Evolutionary conservation across 2,113 vertebrate genomes (phyloP).

Genomic region (Hyperopisus bebe): DNA sequence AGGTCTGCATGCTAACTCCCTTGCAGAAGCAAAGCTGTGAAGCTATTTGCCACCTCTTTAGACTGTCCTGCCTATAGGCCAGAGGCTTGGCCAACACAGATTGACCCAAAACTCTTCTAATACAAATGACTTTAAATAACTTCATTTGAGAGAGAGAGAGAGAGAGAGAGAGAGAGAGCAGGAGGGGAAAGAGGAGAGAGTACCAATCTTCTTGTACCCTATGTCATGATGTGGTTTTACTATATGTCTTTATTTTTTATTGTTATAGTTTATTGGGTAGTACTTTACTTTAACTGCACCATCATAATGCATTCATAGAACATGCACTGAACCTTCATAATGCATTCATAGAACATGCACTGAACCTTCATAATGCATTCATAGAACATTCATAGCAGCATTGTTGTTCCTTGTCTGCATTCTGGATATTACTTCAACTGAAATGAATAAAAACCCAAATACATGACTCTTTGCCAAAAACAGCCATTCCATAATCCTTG

Average conservation of each 20-base stretch:
- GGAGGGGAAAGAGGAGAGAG: background rate
- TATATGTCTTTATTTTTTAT: background rate
- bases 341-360: background rate
- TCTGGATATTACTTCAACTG: background rate
- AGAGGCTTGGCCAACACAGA: background rate
- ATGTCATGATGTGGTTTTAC: background rate
- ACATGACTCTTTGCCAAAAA: background rate
- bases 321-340: too few species aligned
- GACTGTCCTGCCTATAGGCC: background rate
- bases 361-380: too few species aligned
- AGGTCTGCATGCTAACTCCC: constrained; percentile 1
- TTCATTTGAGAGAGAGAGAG: background rate
- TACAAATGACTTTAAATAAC: background rate
- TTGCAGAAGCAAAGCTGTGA: background rate
- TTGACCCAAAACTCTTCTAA: background rate
- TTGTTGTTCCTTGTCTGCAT: background rate
- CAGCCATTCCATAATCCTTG: background rate
- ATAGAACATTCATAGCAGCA: background rate
- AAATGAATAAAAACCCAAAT: background rate
- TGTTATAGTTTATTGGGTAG: background rate
- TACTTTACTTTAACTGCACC: background rate
- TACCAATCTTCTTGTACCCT: background rate
- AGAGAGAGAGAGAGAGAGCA: background rate
- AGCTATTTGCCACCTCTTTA: background rate
- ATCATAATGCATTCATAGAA: too few species aligned